phyloP scores from a whole-genome alignment of 2,888 invertebrate species.

The Anaspis maculata region DNA sequence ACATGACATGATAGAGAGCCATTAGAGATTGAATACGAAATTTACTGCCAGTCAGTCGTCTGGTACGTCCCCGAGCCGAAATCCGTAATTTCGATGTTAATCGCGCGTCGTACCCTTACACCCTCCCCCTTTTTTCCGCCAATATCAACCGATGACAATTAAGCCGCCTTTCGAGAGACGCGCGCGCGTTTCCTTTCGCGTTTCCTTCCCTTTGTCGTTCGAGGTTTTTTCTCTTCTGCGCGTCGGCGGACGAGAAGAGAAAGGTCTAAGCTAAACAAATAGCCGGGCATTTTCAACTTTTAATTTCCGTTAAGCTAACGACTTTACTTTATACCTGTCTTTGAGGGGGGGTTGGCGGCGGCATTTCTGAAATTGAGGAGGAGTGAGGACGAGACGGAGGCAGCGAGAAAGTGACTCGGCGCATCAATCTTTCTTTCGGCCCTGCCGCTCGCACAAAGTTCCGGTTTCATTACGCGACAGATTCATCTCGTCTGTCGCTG shows the following conservation, averaged over 20 bases:
- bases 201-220: background rate
- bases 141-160: no score
- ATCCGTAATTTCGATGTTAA: no score
- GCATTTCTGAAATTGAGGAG: background rate
- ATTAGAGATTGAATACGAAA: no score
- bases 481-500: constrained; percentile 30
- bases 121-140: no score
- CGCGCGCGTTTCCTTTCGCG: background rate
- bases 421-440: constrained; percentile 33
- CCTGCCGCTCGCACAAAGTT: constrained; percentile 28
- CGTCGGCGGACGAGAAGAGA: background rate
- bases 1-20: no score
- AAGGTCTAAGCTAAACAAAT: constrained; percentile 26
- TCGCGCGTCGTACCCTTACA: no score
- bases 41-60: no score
- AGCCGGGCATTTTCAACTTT: constrained; percentile 29
- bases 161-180: background rate
- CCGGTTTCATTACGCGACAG: constrained; percentile 37
- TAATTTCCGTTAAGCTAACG: constrained; percentile 33
- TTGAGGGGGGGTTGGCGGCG: constrained; percentile 7
- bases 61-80: no score
- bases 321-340: constrained; percentile 32
- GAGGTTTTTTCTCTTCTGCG: background rate
- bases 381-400: constrained; percentile 5
- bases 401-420: constrained; percentile 10